phyloP scores from a whole-genome alignment of 2,113 vertebrate species.

The Entelurus aequoreus region DNA sequence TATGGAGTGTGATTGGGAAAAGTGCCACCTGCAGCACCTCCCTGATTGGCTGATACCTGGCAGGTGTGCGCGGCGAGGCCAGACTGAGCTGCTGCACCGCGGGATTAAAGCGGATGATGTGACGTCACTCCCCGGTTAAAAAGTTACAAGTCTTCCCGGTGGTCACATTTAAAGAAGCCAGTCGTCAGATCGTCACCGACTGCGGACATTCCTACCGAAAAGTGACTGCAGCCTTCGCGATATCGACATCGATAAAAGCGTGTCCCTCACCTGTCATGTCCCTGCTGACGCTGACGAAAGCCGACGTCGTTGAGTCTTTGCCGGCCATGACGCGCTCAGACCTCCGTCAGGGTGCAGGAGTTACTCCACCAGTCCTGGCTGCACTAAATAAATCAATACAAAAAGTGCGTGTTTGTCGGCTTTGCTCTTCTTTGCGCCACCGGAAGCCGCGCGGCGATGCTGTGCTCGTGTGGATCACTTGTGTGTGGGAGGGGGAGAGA shows the following conservation, averaged over 20 bases:
- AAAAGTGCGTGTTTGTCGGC: no score
- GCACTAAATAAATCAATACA: no score
- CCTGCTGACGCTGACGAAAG: constrained; percentile 64
- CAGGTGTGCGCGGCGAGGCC: constrained; percentile 49
- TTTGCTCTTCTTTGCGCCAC: constrained; percentile 10
- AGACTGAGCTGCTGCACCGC: constrained; percentile 47
- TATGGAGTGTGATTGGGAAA: no score
- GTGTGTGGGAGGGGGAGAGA: constrained; percentile 1
- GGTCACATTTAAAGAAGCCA: no score
- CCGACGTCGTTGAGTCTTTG: constrained; percentile 56
- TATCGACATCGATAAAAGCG: not conserved
- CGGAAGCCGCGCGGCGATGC: constrained; percentile 33
- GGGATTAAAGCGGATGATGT: constrained; percentile 60
- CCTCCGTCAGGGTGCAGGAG: not conserved
- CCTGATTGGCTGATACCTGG: not conserved
- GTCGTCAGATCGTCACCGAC: no score
- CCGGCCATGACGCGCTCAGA: constrained; percentile 64
- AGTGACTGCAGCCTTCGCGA: constrained; percentile 15
- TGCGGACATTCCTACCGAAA: not conserved
- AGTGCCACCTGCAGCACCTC: not conserved
- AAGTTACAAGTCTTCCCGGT: constrained; percentile 8
- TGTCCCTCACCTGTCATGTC: constrained; percentile 69
- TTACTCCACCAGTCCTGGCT: not conserved
- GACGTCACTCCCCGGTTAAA: constrained; percentile 23
- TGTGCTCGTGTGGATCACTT: constrained; percentile 38